These are phyloP conservation scores for Limnephilus marmoratus DNA, from an alignment of 2,888 invertebrate species.

Conservation along the genomic window DNA sequence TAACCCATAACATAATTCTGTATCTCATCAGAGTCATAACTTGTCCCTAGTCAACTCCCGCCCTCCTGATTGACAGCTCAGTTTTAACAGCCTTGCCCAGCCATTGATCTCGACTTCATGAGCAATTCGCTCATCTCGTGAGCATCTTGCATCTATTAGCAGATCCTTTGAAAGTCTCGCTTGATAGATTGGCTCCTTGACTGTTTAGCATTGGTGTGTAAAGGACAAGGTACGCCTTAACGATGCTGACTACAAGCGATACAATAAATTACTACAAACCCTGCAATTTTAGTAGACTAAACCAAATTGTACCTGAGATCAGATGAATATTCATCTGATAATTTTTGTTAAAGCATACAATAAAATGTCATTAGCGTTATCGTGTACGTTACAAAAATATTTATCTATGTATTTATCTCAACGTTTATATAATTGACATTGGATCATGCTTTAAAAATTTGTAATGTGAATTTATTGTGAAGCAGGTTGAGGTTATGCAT, in stretches of 20 bases:
- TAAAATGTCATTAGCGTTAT: too few species aligned
- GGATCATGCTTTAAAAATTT: too few species aligned
- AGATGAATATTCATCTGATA: too few species aligned
- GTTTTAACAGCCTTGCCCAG: not conserved
- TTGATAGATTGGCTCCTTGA: slow-evolving; percentile 13
- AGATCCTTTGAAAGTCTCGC: slow-evolving; percentile 37
- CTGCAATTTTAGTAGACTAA: too few species aligned
- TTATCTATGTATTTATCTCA: too few species aligned
- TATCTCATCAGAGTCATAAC: not conserved
- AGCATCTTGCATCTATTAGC: slow-evolving; percentile 34
- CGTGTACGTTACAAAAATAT: too few species aligned
- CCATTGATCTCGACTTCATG: not conserved
- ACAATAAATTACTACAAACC: not conserved
- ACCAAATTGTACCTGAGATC: too few species aligned
- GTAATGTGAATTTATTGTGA: too few species aligned
- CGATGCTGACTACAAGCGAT: not conserved
- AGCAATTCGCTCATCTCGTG: not conserved
- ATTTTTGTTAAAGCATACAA: too few species aligned
- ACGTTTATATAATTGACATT: too few species aligned
- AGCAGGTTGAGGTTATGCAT: too few species aligned
- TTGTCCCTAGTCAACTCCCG: not conserved
- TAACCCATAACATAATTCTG: not conserved
- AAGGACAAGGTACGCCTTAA: not conserved
- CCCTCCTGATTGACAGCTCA: slow-evolving; percentile 3
- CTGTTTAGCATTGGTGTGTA: not conserved